phyloP scores from a whole-genome alignment of 2,113 vertebrate genomes.

The Hiodon alosoides region DNA sequence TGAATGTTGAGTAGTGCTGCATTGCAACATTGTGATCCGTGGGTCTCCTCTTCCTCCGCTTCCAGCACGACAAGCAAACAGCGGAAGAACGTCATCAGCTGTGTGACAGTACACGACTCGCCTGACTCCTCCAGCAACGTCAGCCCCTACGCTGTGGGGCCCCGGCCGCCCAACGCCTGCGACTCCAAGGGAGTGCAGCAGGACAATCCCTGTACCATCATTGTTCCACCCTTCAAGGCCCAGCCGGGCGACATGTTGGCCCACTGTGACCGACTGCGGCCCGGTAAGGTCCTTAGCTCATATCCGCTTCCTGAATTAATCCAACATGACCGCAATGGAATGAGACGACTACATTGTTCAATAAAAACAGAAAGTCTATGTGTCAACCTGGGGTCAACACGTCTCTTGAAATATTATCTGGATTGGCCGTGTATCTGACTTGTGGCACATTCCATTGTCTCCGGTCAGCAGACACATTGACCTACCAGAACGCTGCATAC shows the following conservation, averaged over 20 bases:
- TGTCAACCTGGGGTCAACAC: no score
- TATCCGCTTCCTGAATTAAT: no score
- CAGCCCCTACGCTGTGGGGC: conserved; percentile 77
- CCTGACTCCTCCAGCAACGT: conserved; percentile 81
- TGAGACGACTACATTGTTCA: no score
- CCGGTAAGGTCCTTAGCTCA: conserved; percentile 65
- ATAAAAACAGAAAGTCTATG: no score
- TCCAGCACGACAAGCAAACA: conserved; percentile 77
- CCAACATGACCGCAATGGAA: no score
- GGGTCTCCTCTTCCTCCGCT: conserved; percentile 6
- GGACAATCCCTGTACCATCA: conserved; percentile 87
- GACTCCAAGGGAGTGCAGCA: conserved; percentile 59
- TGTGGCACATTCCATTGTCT: conserved; percentile 4
- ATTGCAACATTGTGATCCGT: no score
- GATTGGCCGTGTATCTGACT: background rate
- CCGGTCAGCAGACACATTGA: conserved; percentile 65
- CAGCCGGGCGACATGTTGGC: conserved; percentile 77
- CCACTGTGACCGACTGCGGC: conserved; percentile 82
- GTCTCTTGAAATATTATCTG: no score
- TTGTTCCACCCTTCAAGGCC: conserved; percentile 91
- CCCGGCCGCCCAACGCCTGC: conserved; percentile 49
- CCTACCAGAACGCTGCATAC: conserved; percentile 83
- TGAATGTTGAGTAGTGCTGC: background rate
- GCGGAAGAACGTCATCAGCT: conserved; percentile 97
- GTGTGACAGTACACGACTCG: conserved; percentile 91